phyloP scores from a whole-genome alignment of 2,888 invertebrate genomes.

The Lasius fuliginosus region DNA sequence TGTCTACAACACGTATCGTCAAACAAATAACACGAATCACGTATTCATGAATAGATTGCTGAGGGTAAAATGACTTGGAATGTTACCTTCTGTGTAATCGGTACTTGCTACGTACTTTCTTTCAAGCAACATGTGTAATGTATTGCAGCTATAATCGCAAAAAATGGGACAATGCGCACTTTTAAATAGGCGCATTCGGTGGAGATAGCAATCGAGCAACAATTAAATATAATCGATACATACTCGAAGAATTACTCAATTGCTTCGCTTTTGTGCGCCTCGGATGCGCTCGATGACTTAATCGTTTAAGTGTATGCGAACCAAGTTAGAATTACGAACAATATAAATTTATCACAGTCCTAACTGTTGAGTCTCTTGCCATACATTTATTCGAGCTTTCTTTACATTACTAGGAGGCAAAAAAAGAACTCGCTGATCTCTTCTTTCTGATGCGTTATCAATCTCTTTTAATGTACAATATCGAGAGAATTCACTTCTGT shows the following conservation, averaged over 20 bases:
- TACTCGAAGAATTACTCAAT: constrained; percentile 8
- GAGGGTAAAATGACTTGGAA: constrained; percentile 50
- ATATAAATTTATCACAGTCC: constrained; percentile 80
- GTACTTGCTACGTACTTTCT: constrained; percentile 46
- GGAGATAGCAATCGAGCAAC: constrained; percentile 18
- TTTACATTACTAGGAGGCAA: constrained; percentile 65
- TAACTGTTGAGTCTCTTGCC: constrained; percentile 73
- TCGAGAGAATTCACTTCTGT: constrained; percentile 48
- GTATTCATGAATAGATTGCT: constrained; percentile 57
- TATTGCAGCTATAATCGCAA: constrained; percentile 50
- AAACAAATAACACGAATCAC: constrained; percentile 61
- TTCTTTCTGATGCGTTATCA: constrained; percentile 36
- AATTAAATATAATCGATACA: constrained; percentile 9
- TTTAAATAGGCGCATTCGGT: not conserved
- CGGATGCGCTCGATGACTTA: constrained; percentile 1
- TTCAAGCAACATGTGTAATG: constrained; percentile 63
- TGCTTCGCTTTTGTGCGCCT: not conserved
- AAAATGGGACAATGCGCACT: constrained; percentile 59
- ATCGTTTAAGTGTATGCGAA: constrained; percentile 56
- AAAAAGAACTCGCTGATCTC: constrained; percentile 53
- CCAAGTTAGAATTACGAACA: constrained; percentile 64
- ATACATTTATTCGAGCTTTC: constrained; percentile 57
- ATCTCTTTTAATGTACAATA: constrained; percentile 54
- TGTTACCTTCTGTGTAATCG: constrained; percentile 43
- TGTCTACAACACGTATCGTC: constrained; percentile 56